Evolutionary conservation across 2,888 invertebrate species (phyloP).

Genomic region (Pediacus dermestoides): DNA sequence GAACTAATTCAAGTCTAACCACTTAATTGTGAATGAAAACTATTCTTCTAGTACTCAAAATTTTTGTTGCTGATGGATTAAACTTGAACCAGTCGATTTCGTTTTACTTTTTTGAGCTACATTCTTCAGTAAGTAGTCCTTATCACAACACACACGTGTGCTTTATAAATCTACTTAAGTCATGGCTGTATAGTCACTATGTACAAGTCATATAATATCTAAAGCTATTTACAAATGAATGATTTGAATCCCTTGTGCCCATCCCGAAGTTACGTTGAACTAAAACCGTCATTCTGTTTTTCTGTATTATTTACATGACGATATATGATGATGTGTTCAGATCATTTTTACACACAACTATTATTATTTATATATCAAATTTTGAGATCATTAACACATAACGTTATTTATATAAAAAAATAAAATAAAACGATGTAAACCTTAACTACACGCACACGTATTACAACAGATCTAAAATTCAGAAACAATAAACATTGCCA

Average conservation of each 20-base stretch:
- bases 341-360: slow-evolving; percentile 33
- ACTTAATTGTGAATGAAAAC: too few species aligned
- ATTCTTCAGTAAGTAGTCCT: slow-evolving; percentile 34
- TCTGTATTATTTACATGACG: too few species aligned
- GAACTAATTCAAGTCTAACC: too few species aligned
- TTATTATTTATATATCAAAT: slow-evolving; percentile 32
- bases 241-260: slow-evolving; percentile 28
- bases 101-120: slow-evolving; percentile 33
- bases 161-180: slow-evolving; percentile 39
- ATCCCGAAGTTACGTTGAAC: slow-evolving; percentile 33
- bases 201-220: slow-evolving; percentile 37
- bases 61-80: too few species aligned
- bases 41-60: too few species aligned
- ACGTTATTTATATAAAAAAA: slow-evolving; percentile 13
- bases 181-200: slow-evolving; percentile 45
- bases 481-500: slow-evolving; percentile 39
- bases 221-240: slow-evolving; percentile 45
- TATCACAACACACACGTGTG: slow-evolving; percentile 39
- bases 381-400: slow-evolving; percentile 42
- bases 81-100: too few species aligned
- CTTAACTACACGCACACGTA: slow-evolving; percentile 24
- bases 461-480: slow-evolving; percentile 33
- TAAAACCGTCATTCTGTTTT: slow-evolving; percentile 31
- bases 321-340: slow-evolving; percentile 33
- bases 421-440: slow-evolving; percentile 24